Base-by-base conservation (phyloP, 1,140 invertebrate species). In the Drosophila rufa region DNA sequence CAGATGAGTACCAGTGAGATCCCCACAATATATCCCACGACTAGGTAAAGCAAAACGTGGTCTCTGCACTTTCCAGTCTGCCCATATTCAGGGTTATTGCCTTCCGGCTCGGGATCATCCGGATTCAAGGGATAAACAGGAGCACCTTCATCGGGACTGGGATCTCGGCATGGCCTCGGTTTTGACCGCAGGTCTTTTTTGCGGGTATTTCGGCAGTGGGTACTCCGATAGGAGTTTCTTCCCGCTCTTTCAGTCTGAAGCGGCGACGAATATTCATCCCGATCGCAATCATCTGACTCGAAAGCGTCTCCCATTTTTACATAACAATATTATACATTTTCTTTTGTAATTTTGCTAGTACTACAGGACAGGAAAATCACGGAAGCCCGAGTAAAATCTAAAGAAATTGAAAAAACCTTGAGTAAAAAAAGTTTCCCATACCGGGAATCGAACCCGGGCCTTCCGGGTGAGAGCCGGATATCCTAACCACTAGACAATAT, bases 401-500 rank as follows among this genome's bases (percentile, higher is more conserved):
- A 50, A 38, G 15, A n/a, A n/a, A 11, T 33, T n/a, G 0, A 27
- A 38, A 46, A 47, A 5, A 11, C 2, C 4, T 0, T 40, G 17
- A n/a, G 12, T 12, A 6, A 65, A 70, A 67, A 66, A 46, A 17
- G 19, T 11, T 66, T 71, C 68, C 56, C 56, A 59, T 75, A 76
- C 60, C 70, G 46, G 51, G 40, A 66, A 76, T 75, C 38, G 70
- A 96, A 96, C 95, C 95, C 95, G 95, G 95, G 95, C 95, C 95
- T 95, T 95, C 95, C 95, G 95, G 95, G 95, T 96, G 95, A 96
- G 95, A 96, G 95, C 95, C 95, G 95, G 95, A 94, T 96, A 96
- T 96, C 95, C 96, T 96, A 96, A 95, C 96, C 96, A 96, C 95
- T 96, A 96, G 95, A 95, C 94, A 94, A 95, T 94, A 95, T 93